Percentiles rank a stretch among this genome's conserved stretches.
Evolutionary conservation across 2,113 vertebrate genomes (phyloP).

Genomic region (Mohoua ochrocephala): DNA sequence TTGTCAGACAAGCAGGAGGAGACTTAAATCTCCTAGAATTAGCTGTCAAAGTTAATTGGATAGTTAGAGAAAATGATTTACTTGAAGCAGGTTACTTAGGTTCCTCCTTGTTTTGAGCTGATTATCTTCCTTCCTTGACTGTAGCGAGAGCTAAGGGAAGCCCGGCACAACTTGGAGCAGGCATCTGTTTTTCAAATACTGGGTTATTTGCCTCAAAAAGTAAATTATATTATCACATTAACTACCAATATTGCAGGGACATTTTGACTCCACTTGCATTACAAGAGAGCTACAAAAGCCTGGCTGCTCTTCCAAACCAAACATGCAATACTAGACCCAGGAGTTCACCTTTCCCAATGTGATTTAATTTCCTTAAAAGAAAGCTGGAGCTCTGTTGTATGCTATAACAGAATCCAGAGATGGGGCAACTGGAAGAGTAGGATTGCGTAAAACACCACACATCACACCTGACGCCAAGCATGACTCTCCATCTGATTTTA

Average conservation of each 20-base stretch:
- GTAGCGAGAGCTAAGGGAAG: not conserved
- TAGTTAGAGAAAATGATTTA: slow-evolving; percentile 14
- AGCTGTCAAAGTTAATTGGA: slow-evolving; percentile 19
- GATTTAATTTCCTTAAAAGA: not conserved
- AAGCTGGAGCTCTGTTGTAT: not conserved
- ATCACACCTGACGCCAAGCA: not conserved
- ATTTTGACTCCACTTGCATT: not conserved
- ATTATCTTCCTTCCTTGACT: not conserved
- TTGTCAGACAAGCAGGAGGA: not conserved
- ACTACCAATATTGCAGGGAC: not conserved
- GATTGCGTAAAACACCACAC: not conserved
- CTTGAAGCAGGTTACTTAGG: not conserved
- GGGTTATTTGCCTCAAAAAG: not conserved
- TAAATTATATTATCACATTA: not conserved
- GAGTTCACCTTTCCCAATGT: not conserved
- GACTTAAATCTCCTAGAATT: not conserved
- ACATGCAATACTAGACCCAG: not conserved
- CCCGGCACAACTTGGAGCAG: not conserved
- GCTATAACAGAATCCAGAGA: not conserved
- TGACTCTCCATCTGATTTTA: not conserved
- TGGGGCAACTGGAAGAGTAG: not conserved
- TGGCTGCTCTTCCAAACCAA: not conserved
- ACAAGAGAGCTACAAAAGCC: not conserved
- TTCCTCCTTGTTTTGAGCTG: not conserved
- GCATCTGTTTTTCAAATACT: not conserved